A percentile compares a stretch with the other conserved stretches of the same genome.
Conservation (phyloP, 2,888 invertebrate genomes). For the Cosmorhoe ocellata region DNA sequence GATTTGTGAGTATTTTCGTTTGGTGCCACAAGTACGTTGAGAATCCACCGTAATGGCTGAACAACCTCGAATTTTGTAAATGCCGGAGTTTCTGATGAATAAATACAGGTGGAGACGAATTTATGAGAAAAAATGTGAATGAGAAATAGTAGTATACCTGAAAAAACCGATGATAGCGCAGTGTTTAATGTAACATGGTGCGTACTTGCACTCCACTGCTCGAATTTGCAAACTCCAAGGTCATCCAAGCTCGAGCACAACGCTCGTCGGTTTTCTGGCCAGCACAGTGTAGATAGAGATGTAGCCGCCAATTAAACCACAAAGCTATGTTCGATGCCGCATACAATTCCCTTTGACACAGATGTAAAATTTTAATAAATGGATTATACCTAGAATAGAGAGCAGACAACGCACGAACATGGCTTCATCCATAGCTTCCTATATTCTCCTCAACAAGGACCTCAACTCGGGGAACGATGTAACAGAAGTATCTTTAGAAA, state of each 20-base stretch:
- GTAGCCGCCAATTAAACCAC: conserved; percentile 56
- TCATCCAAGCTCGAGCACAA: conserved; percentile 27
- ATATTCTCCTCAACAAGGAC: conserved; percentile 15
- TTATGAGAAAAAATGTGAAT: conserved; percentile 26
- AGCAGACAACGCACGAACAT: conserved; percentile 44
- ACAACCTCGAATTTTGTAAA: conserved; percentile 54
- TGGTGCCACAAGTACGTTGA: conserved; percentile 18
- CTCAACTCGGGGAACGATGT: conserved; percentile 14
- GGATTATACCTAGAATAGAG: conserved; percentile 62
- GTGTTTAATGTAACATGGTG: conserved; percentile 17
- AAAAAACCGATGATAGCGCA: conserved; percentile 14
- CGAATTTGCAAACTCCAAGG: conserved; percentile 29
- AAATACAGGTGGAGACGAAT: conserved; percentile 23
- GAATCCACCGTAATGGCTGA: conserved; percentile 49
- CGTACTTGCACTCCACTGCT: conserved; percentile 21
- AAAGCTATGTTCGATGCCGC: conserved; percentile 62
- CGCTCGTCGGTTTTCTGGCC: conserved; percentile 50
- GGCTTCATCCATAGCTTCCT: conserved; percentile 48
- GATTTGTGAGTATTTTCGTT: conserved; percentile 57
- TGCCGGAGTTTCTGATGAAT: conserved; percentile 35
- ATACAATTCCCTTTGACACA: conserved; percentile 58
- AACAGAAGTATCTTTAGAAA: conserved; percentile 17
- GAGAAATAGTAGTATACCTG: conserved; percentile 17
- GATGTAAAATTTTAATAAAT: conserved; percentile 58
- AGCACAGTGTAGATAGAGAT: conserved; percentile 54